A percentile compares a stretch with the other conserved stretches of the same genome.
These are phyloP conservation scores for Tenualosa ilisha DNA, from an alignment of 2,797 vertebrate species.

Conservation along the genomic window DNA sequence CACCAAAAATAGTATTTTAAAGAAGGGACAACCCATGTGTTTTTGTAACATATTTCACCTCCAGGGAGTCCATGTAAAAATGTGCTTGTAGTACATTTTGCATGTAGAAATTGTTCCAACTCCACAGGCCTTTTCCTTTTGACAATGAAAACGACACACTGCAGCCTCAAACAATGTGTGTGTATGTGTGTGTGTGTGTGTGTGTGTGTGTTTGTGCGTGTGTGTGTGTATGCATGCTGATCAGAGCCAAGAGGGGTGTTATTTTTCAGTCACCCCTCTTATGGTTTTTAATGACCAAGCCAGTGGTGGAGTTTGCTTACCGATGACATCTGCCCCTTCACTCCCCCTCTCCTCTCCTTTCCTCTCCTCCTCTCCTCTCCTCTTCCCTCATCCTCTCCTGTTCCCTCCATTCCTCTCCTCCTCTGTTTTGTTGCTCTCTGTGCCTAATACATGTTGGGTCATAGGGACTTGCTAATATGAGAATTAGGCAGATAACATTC, in stretches of 20 bases:
- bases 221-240: neutral
- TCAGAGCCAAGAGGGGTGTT: neutral
- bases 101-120: too few species aligned
- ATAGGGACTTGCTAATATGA: conserved; percentile 69
- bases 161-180: too few species aligned
- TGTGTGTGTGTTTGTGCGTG: too few species aligned
- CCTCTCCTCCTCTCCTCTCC: neutral
- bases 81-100: too few species aligned
- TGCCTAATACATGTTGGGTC: conserved; percentile 64
- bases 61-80: neutral
- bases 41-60: neutral
- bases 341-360: neutral
- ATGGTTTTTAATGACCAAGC: conserved; percentile 9
- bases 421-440: neutral
- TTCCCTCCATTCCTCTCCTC: neutral
- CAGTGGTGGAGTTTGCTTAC: neutral
- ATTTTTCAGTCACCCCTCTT: neutral
- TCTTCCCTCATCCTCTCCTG: neutral
- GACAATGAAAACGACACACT: too few species aligned
- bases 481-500: conserved; percentile 74
- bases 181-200: too few species aligned
- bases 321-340: neutral
- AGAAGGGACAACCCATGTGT: too few species aligned
- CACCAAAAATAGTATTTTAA: neutral
- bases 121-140: too few species aligned